Conservation (phyloP, 2,888 invertebrate genomes). For the Meghimatium bilineatum region DNA sequence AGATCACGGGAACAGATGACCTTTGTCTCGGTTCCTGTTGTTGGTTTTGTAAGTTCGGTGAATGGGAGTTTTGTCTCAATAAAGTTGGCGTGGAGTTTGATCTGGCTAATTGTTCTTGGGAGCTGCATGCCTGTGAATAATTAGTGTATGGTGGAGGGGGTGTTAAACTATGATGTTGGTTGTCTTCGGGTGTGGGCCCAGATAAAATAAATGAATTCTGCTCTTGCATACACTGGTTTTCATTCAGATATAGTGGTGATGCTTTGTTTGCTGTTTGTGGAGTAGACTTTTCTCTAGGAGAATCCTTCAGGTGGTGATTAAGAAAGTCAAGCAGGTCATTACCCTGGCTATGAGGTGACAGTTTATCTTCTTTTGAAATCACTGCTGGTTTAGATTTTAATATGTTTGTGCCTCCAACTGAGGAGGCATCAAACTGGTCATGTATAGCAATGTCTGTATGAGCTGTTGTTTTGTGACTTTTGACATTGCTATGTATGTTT, state of each 20-base stretch:
- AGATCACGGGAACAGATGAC: slow-evolving; percentile 15
- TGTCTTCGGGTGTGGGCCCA: neutral
- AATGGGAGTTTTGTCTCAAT: slow-evolving; percentile 23
- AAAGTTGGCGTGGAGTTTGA: slow-evolving; percentile 31
- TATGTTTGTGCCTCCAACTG: neutral
- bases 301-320: slow-evolving; percentile 38
- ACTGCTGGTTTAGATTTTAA: neutral
- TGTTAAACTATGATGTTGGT: neutral
- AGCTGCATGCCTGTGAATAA: neutral
- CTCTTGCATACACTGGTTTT: slow-evolving; percentile 24
- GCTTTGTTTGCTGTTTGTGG: neutral
- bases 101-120: slow-evolving; percentile 24
- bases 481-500: neutral
- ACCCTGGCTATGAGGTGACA: slow-evolving; percentile 35
- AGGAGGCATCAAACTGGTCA: neutral
- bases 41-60: slow-evolving; percentile 13
- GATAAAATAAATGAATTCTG: slow-evolving; percentile 1
- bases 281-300: slow-evolving; percentile 8
- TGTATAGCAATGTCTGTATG: neutral
- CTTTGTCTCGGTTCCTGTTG: neutral
- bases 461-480: neutral
- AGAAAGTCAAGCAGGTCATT: slow-evolving; percentile 42
- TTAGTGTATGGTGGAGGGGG: slow-evolving; percentile 21
- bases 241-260: neutral
- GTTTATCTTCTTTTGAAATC: slow-evolving; percentile 27